phyloP scores from a whole-genome alignment of 1,140 invertebrate species.

The Atta cephalotes region DNA sequence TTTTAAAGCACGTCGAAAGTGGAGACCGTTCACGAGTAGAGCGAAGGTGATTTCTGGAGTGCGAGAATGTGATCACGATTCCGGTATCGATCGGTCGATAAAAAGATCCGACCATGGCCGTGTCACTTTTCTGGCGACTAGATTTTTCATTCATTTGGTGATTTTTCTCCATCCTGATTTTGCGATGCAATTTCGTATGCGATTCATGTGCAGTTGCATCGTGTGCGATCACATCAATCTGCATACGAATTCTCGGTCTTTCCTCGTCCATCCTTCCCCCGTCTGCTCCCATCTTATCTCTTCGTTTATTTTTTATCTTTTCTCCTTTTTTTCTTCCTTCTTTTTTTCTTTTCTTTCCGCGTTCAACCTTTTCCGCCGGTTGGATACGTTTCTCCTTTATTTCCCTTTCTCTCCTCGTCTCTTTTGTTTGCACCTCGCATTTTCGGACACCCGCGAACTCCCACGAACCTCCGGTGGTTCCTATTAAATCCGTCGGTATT shows the following conservation, averaged over 20 bases:
- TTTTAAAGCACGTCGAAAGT: background rate
- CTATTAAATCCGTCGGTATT: constrained; percentile 82
- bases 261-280: constrained; percentile 44
- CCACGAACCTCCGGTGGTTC: constrained; percentile 66
- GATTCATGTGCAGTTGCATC: constrained; percentile 82
- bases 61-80: background rate
- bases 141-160: constrained; percentile 76
- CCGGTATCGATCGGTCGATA: background rate
- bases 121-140: constrained; percentile 60
- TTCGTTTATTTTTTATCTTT: constrained; percentile 49
- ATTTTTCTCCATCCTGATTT: constrained; percentile 40
- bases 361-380: background rate
- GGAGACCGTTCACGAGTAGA: background rate
- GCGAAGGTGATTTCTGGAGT: background rate
- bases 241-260: constrained; percentile 77
- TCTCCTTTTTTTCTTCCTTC: constrained; percentile 1
- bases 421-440: constrained; percentile 83
- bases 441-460: constrained; percentile 80
- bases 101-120: constrained; percentile 64
- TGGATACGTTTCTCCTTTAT: background rate
- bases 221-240: constrained; percentile 86
- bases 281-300: constrained; percentile 14
- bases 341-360: constrained; percentile 1
- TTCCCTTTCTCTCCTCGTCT: constrained; percentile 54
- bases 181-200: constrained; percentile 79